These are phyloP conservation scores for Aeoliscus strigatus DNA, from an alignment of 2,797 vertebrate genomes.

Conservation along the genomic window DNA sequence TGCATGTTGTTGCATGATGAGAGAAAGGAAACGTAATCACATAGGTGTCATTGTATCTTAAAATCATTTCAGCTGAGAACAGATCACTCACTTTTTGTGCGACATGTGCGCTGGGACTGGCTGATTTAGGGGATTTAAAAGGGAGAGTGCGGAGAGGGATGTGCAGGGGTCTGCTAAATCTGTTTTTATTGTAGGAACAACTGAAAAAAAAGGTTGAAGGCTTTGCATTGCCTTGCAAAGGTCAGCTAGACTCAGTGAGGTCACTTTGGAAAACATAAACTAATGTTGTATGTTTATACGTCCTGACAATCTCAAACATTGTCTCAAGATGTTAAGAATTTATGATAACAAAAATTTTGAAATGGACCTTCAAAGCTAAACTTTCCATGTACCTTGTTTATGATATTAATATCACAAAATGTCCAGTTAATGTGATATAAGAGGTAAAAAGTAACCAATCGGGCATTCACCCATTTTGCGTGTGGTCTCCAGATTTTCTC, in stretches of 20 bases:
- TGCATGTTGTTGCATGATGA: constrained; percentile 9
- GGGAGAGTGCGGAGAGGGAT: constrained; percentile 7
- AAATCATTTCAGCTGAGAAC: constrained; percentile 5
- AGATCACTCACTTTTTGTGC: constrained; percentile 9
- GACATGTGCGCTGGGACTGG: constrained; percentile 5
- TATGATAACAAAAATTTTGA: constrained; percentile 3
- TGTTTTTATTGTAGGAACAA: constrained; percentile 18
- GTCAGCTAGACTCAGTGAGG: constrained; percentile 9
- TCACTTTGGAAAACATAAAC: constrained; percentile 5
- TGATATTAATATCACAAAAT: constrained; percentile 10
- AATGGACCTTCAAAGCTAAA: constrained; percentile 2
- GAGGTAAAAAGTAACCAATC: constrained; percentile 26
- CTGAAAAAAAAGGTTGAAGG: background rate
- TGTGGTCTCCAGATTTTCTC: constrained; percentile 87
- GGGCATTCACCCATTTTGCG: constrained; percentile 30
- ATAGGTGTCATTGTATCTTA: constrained; percentile 9
- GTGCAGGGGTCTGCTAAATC: constrained; percentile 4
- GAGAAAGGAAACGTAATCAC: constrained; percentile 11
- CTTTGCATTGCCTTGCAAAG: constrained; percentile 5
- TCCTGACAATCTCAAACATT: constrained; percentile 9
- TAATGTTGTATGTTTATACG: constrained; percentile 3
- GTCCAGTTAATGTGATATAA: constrained; percentile 7
- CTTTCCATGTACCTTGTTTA: constrained; percentile 11
- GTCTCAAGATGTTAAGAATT: constrained; percentile 11
- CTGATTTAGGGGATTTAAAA: constrained; percentile 11